Base-by-base conservation (phyloP, 1,140 invertebrate species). In the Papilio glaucus region DNA sequence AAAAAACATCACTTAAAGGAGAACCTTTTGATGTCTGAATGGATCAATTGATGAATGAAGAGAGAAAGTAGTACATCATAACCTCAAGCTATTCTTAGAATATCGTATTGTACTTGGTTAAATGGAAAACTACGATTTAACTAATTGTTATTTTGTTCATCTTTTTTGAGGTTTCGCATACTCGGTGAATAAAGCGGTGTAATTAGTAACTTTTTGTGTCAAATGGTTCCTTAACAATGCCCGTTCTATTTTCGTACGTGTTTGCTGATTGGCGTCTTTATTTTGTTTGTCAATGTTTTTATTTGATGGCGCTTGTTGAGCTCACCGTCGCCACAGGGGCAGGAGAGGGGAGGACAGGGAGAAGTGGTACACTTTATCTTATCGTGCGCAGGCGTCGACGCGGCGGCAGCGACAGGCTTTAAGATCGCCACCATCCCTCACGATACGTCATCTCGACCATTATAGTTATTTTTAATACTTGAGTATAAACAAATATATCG, bases 231-330 rank as follows among this genome's bases (percentile, higher is more conserved):
- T n/a, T n/a, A n/a, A 13, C n/a, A 68, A 29, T 65, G 71, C 57
- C 73, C 73, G 79, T 53, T 71, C 71, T 75, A 76, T 78, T n/a
- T n/a, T n/a, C n/a, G n/a, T n/a, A n/a, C n/a, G 72, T 81, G 77
- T 84, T 80, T 77, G 76, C 77, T 74, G 74, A 77, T 79, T 72
- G 82, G 76, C 72, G 71, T 68, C 75, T 77, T 81, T 83, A 80
- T 81, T 87, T 78, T 84, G 80, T 84, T 83, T 81, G 82, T 86
- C 79, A 85, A 85, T 83, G 80, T 83, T 88, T 84, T 83, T 80
- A 80, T 80, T 73, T 74, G 79, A 78, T 77, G 72, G 72, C 76
- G 65, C 71, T 70, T 77, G 74, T 39, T 69, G 76, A 70, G 18
- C 49, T 6, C 21, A 4, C 21, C 21, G 21, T 4, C 6, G 29